Percentiles rank a stretch among this genome's conserved stretches.
These are phyloP conservation scores for Eulemur albifrons DNA, from an alignment of 2,797 vertebrate genomes.

Conservation along the genomic window DNA sequence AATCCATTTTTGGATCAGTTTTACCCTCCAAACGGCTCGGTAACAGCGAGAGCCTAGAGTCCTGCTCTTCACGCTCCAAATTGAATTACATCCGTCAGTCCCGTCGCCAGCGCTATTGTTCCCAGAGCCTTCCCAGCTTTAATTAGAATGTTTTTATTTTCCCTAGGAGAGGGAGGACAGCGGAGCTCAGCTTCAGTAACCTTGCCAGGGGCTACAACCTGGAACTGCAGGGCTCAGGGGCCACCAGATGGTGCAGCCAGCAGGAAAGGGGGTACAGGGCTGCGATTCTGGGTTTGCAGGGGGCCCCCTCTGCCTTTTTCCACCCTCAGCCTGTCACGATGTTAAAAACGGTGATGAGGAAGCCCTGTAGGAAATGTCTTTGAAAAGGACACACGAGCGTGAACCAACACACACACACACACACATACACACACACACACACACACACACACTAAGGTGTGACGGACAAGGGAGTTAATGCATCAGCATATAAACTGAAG, in stretches of 20 bases:
- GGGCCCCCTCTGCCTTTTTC: not conserved
- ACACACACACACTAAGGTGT: not conserved
- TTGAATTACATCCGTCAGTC: constrained; percentile 70
- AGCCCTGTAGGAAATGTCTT: constrained; percentile 20
- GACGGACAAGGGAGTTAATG: not conserved
- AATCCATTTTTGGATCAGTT: not conserved
- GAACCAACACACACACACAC: not conserved
- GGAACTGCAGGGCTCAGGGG: not conserved
- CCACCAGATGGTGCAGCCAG: not conserved
- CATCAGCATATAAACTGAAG: not conserved
- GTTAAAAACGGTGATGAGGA: not conserved
- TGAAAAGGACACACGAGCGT: not conserved
- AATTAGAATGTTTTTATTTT: constrained; percentile 80
- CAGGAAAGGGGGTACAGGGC: not conserved
- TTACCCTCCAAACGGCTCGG: constrained; percentile 36
- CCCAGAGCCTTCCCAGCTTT: constrained; percentile 72
- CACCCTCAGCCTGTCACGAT: not conserved
- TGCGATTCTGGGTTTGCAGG: fast-evolving
- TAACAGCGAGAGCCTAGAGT: constrained; percentile 18
- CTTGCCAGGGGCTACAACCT: constrained; percentile 70
- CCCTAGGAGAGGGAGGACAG: constrained; percentile 64
- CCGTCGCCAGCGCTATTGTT: constrained; percentile 65
- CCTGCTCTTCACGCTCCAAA: constrained; percentile 67
- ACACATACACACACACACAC: too few relatives aligned
- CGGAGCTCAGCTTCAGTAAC: constrained; percentile 60